phyloP scores from a whole-genome alignment of 2,888 invertebrate genomes.

The Drosophila tanythrix region DNA sequence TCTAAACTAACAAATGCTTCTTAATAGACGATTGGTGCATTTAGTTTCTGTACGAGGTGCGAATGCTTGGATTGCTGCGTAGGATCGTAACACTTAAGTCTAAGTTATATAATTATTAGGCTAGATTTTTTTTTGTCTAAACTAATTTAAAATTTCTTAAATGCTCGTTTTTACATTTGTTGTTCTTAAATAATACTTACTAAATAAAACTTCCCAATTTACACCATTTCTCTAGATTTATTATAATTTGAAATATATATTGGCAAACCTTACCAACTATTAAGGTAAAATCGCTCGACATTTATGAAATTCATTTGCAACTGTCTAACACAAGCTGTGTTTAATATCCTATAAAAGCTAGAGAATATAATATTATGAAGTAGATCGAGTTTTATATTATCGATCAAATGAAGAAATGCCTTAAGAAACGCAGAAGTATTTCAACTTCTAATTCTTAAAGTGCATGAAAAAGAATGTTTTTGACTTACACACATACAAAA shows the following conservation, averaged over 20 bases:
- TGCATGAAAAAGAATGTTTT: background rate
- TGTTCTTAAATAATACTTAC: background rate
- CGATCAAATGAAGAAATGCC: background rate
- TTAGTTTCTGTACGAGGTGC: background rate
- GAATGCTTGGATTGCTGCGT: conserved; percentile 4
- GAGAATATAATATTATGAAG: background rate
- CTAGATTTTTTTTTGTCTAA: background rate
- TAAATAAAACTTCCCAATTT: background rate
- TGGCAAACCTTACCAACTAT: background rate
- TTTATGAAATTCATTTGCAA: background rate
- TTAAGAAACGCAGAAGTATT: background rate
- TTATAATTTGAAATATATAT: background rate
- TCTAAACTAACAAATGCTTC: background rate
- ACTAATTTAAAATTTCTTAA: background rate
- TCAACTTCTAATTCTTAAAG: background rate
- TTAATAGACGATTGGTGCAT: background rate
- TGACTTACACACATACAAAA: conserved; percentile 33
- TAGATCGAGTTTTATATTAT: background rate
- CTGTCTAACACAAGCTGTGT: background rate
- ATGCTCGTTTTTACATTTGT: background rate
- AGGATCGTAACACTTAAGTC: background rate
- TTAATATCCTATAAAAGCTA: background rate
- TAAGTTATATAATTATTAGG: background rate
- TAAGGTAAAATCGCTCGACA: background rate
- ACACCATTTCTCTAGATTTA: background rate